Percentiles rank a stretch among this genome's conserved stretches.
Conservation (phyloP, 2,888 invertebrate genomes). For the Mythimna ferrago region DNA sequence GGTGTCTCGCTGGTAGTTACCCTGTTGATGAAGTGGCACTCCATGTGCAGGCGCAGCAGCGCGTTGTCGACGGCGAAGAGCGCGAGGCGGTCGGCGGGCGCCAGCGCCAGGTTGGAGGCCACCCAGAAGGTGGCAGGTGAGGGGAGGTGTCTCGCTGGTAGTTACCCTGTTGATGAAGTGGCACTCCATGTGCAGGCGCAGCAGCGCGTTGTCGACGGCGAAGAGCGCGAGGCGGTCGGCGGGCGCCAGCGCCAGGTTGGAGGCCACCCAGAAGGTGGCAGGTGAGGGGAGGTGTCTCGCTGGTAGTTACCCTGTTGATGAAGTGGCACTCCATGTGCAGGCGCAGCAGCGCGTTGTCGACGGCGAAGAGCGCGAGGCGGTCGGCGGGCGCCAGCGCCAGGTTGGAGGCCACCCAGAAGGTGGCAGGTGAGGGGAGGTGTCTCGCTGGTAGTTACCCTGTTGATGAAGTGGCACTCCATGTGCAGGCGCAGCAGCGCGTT, state of each 20-base stretch:
- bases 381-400: conserved; percentile 80
- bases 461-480: conserved; percentile 79
- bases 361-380: conserved; percentile 80
- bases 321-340: conserved; percentile 81
- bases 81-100: conserved; percentile 79
- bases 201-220: conserved; percentile 81
- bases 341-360: conserved; percentile 83
- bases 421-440: too few species aligned
- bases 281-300: background rate
- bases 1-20: conserved; percentile 55
- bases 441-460: conserved; percentile 62
- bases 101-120: conserved; percentile 84
- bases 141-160: background rate
- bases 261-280: conserved; percentile 84
- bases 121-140: conserved; percentile 79
- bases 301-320: conserved; percentile 70
- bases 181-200: conserved; percentile 83
- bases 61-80: conserved; percentile 83
- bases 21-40: conserved; percentile 74
- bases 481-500: conserved; percentile 83
- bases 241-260: conserved; percentile 81
- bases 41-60: conserved; percentile 83
- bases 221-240: conserved; percentile 83
- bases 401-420: conserved; percentile 88
- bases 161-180: conserved; percentile 73